A percentile compares a stretch with the other conserved stretches of the same genome.
Conservation (phyloP, 2,797 vertebrate genomes). For the Thalassophryne amazonica region DNA sequence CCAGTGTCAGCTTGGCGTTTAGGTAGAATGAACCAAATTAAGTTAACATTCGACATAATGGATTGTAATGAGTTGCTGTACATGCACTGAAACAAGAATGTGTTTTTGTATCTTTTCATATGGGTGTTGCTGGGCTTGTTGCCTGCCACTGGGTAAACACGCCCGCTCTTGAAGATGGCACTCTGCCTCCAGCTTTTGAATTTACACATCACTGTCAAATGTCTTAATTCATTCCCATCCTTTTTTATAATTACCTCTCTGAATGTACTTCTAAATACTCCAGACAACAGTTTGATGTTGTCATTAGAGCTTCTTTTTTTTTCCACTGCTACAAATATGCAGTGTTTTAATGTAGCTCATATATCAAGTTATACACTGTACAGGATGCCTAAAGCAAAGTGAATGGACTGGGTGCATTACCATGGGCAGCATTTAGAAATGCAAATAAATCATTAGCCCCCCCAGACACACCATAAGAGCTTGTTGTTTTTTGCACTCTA, state of each 20-base stretch:
- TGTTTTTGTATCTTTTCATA: constrained; percentile 42
- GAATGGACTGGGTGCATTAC: constrained; percentile 27
- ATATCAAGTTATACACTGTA: constrained; percentile 35
- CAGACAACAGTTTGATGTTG: constrained; percentile 7
- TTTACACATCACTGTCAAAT: constrained; percentile 20
- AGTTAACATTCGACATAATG: neutral
- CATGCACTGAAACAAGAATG: constrained; percentile 21
- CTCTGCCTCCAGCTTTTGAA: constrained; percentile 33
- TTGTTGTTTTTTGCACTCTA: neutral
- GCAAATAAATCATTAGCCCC: constrained; percentile 32
- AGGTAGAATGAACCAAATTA: constrained; percentile 5
- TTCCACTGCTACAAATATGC: constrained; percentile 14
- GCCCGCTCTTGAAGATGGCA: constrained; percentile 41
- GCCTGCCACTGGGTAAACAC: constrained; percentile 26
- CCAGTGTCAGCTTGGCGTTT: neutral
- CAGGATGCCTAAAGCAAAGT: constrained; percentile 34
- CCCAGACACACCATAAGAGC: constrained; percentile 1
- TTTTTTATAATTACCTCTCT: neutral
- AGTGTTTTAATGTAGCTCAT: constrained; percentile 35
- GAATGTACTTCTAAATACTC: neutral
- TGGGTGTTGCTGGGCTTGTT: constrained; percentile 42
- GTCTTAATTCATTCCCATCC: neutral
- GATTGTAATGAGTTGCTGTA: neutral
- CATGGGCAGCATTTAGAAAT: constrained; percentile 7
- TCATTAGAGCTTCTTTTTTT: constrained; percentile 10